Base-by-base conservation (phyloP, 2,113 vertebrate genomes). In the Gymnarchus niloticus region DNA sequence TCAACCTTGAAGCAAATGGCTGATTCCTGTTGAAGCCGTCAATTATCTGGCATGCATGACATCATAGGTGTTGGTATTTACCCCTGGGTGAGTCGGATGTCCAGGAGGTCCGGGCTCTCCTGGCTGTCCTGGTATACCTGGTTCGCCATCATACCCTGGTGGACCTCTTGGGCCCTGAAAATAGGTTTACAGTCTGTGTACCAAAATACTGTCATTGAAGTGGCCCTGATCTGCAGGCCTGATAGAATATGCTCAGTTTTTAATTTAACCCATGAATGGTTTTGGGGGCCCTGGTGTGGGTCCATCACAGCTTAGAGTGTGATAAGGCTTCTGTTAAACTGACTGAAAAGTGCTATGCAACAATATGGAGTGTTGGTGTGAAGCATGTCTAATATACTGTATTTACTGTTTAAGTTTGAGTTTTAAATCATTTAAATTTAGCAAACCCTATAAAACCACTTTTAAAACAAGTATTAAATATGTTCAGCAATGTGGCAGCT, bases 91-190 rank as follows among this genome's bases (percentile, higher is more conserved):
- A 21, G 94, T 90, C 0, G 96, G 96, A 65, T 96, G 96, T 54
- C 98, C 98, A 44, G 98, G 95, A 89, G 97, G 97, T 49, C 98
- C 98, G 2, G 97, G 93, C 37, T 97, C 94, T 90, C 98, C 98
- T 3, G 98, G 98, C 14, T 97, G 94, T 87, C 98, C 98, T 86
- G 98, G 98, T 87, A 99, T 89, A 85, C 98, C 98, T 51, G 98
- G 98, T 86, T 99, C 97, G 87, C 98, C 98, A 90, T 99, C 98
- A 48, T 95, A 94, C 83, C 98, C 98, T 46, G 95, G 87, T 88
- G 94, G 82, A 87, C 98, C 98, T 90, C 95, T 95, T 85, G 93
- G 90, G 94, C 98, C 98, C 98, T 99, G 80, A 52, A 83, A 52
- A 59, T 7, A 84, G 33, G 54, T 21, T 25, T 57, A 0, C 41